Conservation (phyloP, 1,140 invertebrate genomes). For the Hyposmocoma kahamanoa region DNA sequence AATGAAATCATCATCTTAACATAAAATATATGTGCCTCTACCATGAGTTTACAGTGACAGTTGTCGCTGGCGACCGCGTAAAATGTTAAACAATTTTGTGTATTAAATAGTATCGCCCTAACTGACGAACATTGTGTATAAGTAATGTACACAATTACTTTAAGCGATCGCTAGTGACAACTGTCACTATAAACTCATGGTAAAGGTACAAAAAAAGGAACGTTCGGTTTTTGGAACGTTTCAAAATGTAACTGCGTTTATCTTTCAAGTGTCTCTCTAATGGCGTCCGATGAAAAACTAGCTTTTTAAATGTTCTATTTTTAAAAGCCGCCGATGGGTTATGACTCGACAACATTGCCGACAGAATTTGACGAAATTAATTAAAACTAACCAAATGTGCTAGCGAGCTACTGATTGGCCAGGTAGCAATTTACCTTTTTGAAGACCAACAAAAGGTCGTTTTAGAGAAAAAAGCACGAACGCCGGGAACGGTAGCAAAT, state of each 20-base stretch:
- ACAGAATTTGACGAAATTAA: slow-evolving; percentile 63
- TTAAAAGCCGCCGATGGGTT: slow-evolving; percentile 53
- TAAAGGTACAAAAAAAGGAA: too few relatives aligned
- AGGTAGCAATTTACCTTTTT: slow-evolving; percentile 47
- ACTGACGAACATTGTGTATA: too few relatives aligned
- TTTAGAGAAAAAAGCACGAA: slow-evolving; percentile 37
- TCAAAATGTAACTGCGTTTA: slow-evolving; percentile 39
- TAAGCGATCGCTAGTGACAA: too few relatives aligned
- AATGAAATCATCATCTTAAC: too few relatives aligned
- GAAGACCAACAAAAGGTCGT: slow-evolving; percentile 28
- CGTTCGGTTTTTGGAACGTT: not conserved
- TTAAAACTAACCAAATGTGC: slow-evolving; percentile 43
- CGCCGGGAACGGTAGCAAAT: slow-evolving; percentile 56
- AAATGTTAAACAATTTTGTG: too few relatives aligned
- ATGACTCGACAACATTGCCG: slow-evolving; percentile 59
- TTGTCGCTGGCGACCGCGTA: too few relatives aligned
- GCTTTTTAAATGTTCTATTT: slow-evolving; percentile 37
- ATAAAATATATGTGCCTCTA: too few relatives aligned
- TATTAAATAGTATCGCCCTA: too few relatives aligned
- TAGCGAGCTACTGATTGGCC: slow-evolving; percentile 22
- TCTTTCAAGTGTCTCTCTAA: slow-evolving; percentile 65
- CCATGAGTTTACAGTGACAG: too few relatives aligned
- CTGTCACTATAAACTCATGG: too few relatives aligned
- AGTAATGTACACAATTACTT: too few relatives aligned
- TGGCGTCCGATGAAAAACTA: slow-evolving; percentile 53